phyloP scores from a whole-genome alignment of 2,113 vertebrate genomes.

The Myotis lucifugus region DNA sequence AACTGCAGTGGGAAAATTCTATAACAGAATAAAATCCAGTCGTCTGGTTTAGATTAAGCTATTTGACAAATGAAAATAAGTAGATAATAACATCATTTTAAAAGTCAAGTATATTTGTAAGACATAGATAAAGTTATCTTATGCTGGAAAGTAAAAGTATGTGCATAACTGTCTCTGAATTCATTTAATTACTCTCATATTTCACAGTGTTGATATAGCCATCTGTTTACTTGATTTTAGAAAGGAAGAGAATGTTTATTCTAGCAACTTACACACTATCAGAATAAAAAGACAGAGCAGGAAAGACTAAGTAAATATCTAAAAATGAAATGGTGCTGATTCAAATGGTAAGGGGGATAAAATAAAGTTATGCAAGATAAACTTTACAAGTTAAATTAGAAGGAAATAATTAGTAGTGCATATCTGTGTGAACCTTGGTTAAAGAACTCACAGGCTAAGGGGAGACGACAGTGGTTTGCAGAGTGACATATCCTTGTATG shows the following conservation, averaged over 20 bases:
- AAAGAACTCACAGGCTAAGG: neutral
- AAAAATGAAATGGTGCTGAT: neutral
- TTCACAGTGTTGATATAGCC: slow-evolving; percentile 46
- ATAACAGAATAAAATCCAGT: neutral
- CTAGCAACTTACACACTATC: slow-evolving; percentile 4
- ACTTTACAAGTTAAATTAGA: neutral
- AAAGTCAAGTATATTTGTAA: slow-evolving; percentile 23
- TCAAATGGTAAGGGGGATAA: neutral
- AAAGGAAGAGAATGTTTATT: slow-evolving; percentile 57
- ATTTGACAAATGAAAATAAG: neutral
- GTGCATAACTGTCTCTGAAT: neutral
- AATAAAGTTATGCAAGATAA: neutral
- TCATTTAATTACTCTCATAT: slow-evolving; percentile 52
- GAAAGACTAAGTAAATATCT: slow-evolving; percentile 8
- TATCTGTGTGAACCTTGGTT: neutral
- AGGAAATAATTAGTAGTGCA: neutral
- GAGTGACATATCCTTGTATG: neutral
- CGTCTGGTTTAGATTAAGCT: neutral
- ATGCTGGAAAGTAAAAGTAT: slow-evolving; percentile 24
- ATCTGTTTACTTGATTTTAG: slow-evolving; percentile 59
- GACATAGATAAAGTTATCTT: slow-evolving; percentile 18
- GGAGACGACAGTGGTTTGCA: too few relatives aligned
- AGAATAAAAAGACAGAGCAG: slow-evolving; percentile 44
- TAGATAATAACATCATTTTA: neutral
- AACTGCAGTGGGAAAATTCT: neutral